These are phyloP conservation scores for Cryptophagus acutangulus DNA, from an alignment of 2,888 invertebrate genomes.

Conservation along the genomic window DNA sequence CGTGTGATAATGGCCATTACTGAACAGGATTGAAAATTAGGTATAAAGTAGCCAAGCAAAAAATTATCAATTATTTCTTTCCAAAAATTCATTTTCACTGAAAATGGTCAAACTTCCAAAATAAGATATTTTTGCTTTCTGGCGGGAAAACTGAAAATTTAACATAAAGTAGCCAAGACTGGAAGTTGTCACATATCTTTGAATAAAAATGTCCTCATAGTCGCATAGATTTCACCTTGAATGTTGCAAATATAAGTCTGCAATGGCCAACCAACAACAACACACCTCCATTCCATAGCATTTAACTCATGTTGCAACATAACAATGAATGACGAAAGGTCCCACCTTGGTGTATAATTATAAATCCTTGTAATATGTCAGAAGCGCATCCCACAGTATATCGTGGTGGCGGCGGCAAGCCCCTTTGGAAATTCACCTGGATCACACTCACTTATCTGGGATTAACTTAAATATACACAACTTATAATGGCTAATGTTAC, in stretches of 20 bases:
- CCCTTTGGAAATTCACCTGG: slow-evolving; percentile 13
- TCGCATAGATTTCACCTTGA: slow-evolving; percentile 2
- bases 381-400: slow-evolving; percentile 27
- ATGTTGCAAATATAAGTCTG: background rate
- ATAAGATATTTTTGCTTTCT: no score
- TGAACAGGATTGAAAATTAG: no score
- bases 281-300: slow-evolving; percentile 27
- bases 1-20: no score
- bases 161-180: no score
- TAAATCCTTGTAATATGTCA: slow-evolving; percentile 32
- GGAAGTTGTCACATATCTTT: no score
- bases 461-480: slow-evolving; percentile 6
- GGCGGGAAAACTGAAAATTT: no score
- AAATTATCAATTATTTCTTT: no score
- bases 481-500: background rate
- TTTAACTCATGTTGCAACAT: slow-evolving; percentile 27
- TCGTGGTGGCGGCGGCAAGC: slow-evolving; percentile 17
- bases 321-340: slow-evolving; percentile 29
- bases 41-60: no score
- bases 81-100: no score
- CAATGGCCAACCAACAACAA: slow-evolving; percentile 1
- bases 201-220: no score
- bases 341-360: slow-evolving; percentile 30
- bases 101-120: no score
- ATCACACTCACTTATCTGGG: slow-evolving; percentile 5